Evolutionary conservation across 2,888 invertebrate genomes (phyloP), one percentile per base, ranked within the genome.

Genomic region (Andrena flavipes): DNA sequence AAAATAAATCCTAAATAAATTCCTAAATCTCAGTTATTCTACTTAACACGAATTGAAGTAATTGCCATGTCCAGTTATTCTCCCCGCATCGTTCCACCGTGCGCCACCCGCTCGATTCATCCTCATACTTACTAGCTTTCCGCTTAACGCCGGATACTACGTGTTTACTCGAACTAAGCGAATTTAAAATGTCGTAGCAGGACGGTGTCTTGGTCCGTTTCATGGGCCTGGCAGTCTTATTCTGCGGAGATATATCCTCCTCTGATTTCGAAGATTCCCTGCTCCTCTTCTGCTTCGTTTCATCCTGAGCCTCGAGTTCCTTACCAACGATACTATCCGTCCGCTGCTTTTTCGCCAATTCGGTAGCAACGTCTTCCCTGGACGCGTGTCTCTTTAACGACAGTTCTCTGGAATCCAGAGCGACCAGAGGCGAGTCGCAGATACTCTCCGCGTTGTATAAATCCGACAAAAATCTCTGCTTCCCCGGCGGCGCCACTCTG

Each of bases 381-480:
- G 93, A 93, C 0, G 93, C 93, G 63, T 93, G 93, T 62, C 94
- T 88, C 81, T 94, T 94, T 30, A 94, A 75, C 0, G 93, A 92
- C 76, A 92, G 91, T 35, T 93, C 92, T 59, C 90, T 90, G 92
- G 59, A 29, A 90, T 89, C 84, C 92, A 91, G 4, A 2, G 86
- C 89, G 0, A 91, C 90, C 71, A 84, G 92, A 0, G 88, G 86
- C 8, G 89, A 74, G 0, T 73, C 83, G 77, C 33, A 77, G 7
- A 33, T 84, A 16, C 74, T 79, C 6, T 91, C 87, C 0, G 35
- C 13, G 1, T 78, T 74, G 48, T 83, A 87, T 33, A 83, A 75
- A 26, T 81, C 82, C 0, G 86, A 83, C 3, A 91, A 76, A 3
- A 90, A 80, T 70, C 90, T 90, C 23, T 91, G 90, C 60, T 87